Base-by-base conservation (phyloP, 2,113 vertebrate species). In the Lucifuga dentata region DNA sequence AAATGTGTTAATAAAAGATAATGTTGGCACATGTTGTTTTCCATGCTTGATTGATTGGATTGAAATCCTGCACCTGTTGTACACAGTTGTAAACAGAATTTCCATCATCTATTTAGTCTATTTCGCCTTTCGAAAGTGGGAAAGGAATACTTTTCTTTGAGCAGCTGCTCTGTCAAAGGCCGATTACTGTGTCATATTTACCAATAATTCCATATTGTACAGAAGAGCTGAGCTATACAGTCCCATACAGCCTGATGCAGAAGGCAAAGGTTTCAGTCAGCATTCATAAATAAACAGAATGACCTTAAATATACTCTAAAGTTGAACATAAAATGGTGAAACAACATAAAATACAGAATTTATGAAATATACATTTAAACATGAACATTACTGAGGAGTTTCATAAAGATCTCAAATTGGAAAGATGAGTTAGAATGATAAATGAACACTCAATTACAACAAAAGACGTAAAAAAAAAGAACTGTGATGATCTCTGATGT, bases 361-460 rank as follows among this genome's bases (percentile, higher is more conserved):
- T 32, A 75, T 80, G 41, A 75, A 76, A 66, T 56, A 60, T 52
- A 52, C 55, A 80, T 64, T 71, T 17, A 29, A 74, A 74, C 21
- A 83, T 60, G 66, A 50, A 78, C 65, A 83, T 58, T 33, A 57
- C n/a, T 43, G 48, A 65, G 55, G 50, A 55, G 56, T 64, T 76
- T 75, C 58, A 72, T 55, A 33, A 23, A 4, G 9, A 55, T 51
- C 33, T 71, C 19, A 67, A 78, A 71, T 44, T 39, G 44, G 40
- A 78, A 80, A 55, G 19, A 61, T 57, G 63, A 29, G 26, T 29
- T 33, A 86, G 35, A 80, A 72, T 69, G 35, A 82, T 51, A 70
- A 78, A 84, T 59, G 33, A 79, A 59, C 71, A 76, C 35, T 74
- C 44, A 63, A 67, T 83, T 68, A 84, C 60, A 81, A 68, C 49